These are phyloP conservation scores for Argopecten irradians DNA, from an alignment of 1,140 invertebrate species.

Conservation along the genomic window DNA sequence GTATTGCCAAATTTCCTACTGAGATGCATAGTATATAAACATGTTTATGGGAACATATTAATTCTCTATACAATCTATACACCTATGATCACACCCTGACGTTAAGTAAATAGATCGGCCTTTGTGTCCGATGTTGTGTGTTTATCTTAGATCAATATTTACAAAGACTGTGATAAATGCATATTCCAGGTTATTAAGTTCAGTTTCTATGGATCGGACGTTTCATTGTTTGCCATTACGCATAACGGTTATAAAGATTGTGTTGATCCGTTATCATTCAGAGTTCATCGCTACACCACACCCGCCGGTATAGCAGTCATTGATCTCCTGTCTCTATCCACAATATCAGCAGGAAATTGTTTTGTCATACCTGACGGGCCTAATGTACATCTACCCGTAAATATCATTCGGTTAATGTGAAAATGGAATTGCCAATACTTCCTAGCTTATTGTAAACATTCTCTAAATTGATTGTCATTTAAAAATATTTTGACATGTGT, in stretches of 20 bases:
- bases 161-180: not conserved
- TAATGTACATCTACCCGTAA: not conserved
- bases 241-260: not conserved
- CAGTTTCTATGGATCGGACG: not conserved
- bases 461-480: not conserved
- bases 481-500: not conserved
- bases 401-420: not conserved
- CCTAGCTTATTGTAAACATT: not conserved
- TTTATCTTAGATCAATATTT: not conserved
- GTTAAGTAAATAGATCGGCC: not conserved
- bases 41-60: not conserved
- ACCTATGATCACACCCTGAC: not conserved
- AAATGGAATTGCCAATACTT: not conserved
- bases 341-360: conserved; percentile 4
- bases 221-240: not conserved
- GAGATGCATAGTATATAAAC: not conserved
- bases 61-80: not conserved
- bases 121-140: not conserved
- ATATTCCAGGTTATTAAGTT: not conserved
- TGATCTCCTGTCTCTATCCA: not conserved
- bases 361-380: not conserved
- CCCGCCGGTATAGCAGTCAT: not conserved
- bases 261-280: not conserved
- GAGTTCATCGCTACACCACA: not conserved
- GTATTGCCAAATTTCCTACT: conserved; percentile 5